Conservation (phyloP, 2,797 vertebrate species). For the Cyprinella venusta region DNA sequence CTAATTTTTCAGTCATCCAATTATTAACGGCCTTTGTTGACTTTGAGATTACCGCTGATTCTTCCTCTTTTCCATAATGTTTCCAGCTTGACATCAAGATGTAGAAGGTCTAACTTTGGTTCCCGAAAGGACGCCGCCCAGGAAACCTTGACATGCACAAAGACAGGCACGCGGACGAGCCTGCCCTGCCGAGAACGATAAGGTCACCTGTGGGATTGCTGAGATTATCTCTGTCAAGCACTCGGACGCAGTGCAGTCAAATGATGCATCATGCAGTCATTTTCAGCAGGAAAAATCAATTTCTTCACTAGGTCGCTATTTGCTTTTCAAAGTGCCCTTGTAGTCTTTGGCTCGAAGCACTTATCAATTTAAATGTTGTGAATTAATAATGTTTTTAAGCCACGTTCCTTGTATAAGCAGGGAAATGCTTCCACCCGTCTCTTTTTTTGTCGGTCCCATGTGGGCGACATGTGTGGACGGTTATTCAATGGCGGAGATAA, state of each 20-base stretch:
- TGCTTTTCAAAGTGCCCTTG: constrained; percentile 97
- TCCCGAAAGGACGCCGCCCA: constrained; percentile 82
- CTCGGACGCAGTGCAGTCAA: constrained; percentile 92
- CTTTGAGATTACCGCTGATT: constrained; percentile 69
- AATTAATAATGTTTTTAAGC: constrained; percentile 87
- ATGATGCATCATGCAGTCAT: constrained; percentile 93
- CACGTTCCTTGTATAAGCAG: constrained; percentile 39
- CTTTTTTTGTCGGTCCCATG: constrained; percentile 21
- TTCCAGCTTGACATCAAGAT: constrained; percentile 83
- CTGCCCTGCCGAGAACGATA: constrained; percentile 89
- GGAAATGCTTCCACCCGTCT: not conserved
- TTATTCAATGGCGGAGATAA: constrained; percentile 26
- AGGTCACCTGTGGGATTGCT: constrained; percentile 90
- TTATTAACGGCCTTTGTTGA: constrained; percentile 75
- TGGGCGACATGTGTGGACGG: not conserved
- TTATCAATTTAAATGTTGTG: constrained; percentile 95
- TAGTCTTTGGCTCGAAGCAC: constrained; percentile 87
- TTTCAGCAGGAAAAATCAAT: constrained; percentile 89
- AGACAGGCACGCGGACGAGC: constrained; percentile 83
- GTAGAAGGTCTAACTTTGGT: constrained; percentile 81
- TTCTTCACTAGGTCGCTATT: constrained; percentile 90
- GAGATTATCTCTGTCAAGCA: constrained; percentile 95
- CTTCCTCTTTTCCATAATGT: constrained; percentile 52
- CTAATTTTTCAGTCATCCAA: constrained; percentile 76
- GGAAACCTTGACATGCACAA: constrained; percentile 90